Conservation (phyloP, 2,113 vertebrate species). For the Rhagologus leucostigma region DNA sequence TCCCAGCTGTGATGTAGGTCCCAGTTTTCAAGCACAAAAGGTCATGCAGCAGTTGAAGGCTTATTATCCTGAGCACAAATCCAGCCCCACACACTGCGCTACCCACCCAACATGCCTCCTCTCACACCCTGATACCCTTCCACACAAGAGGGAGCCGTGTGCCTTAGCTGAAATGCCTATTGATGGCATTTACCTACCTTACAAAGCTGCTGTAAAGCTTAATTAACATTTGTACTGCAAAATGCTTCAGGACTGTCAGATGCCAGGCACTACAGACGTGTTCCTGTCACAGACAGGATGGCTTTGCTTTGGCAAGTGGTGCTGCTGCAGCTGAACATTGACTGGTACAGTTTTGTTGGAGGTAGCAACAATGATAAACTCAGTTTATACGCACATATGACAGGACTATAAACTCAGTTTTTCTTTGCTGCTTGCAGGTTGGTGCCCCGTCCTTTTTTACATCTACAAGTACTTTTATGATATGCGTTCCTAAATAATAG, state of each 20-base stretch:
- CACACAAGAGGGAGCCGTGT: not conserved
- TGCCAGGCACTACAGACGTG: not conserved
- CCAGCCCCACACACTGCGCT: not conserved
- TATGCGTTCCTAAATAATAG: not conserved
- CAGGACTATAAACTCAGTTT: not conserved
- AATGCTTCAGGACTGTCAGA: not conserved
- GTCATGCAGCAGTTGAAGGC: not conserved
- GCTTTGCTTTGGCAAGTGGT: not conserved
- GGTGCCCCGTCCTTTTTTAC: not conserved
- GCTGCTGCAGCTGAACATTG: not conserved
- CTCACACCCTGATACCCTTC: no score
- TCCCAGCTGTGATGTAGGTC: not conserved
- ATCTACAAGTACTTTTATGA: not conserved
- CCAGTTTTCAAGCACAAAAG: not conserved
- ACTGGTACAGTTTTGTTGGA: not conserved
- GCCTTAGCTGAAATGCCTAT: not conserved
- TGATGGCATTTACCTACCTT: not conserved
- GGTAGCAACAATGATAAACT: not conserved
- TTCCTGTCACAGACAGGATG: not conserved
- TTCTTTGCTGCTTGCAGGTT: not conserved
- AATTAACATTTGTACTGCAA: not conserved
- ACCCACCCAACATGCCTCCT: not conserved
- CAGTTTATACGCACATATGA: not conserved
- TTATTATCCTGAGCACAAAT: not conserved
- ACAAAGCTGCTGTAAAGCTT: not conserved